A percentile compares a stretch with the other conserved stretches of the same genome.
These are phyloP conservation scores for Diadophis punctatus DNA, from an alignment of 2,113 vertebrate genomes.

Conservation along the genomic window DNA sequence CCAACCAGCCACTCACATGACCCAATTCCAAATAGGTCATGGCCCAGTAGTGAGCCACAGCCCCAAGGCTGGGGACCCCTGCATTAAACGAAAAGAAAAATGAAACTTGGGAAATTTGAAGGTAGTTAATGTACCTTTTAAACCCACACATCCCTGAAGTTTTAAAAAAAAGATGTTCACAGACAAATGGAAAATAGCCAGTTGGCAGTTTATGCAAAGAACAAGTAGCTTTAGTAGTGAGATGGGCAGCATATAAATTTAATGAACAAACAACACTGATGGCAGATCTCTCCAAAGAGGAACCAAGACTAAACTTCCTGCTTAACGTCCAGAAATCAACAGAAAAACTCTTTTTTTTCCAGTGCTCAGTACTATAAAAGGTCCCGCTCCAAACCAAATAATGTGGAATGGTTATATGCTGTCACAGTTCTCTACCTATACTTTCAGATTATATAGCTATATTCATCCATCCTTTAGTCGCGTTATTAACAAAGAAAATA, in stretches of 20 bases:
- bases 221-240: not conserved
- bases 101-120: slow-evolving; percentile 4
- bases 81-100: not conserved
- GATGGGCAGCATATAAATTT: not conserved
- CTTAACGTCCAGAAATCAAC: not conserved
- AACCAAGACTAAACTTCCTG: not conserved
- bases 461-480: not conserved
- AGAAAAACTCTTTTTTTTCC: not conserved
- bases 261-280: not conserved
- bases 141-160: slow-evolving; percentile 14
- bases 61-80: too few relatives aligned
- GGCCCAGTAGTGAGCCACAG: too few relatives aligned
- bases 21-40: too few relatives aligned
- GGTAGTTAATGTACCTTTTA: slow-evolving; percentile 13
- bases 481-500: not conserved
- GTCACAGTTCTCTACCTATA: not conserved
- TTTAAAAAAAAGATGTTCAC: slow-evolving; percentile 1
- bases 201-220: slow-evolving; percentile 22
- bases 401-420: not conserved
- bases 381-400: fast-evolving
- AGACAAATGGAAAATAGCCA: slow-evolving; percentile 9
- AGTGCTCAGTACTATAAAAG: not conserved
- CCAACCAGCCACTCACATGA: too few relatives aligned
- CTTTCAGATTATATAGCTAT: not conserved
- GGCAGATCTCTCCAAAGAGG: not conserved